Base-by-base conservation (phyloP, 2,888 invertebrate genomes). In the Fragum sueziense region DNA sequence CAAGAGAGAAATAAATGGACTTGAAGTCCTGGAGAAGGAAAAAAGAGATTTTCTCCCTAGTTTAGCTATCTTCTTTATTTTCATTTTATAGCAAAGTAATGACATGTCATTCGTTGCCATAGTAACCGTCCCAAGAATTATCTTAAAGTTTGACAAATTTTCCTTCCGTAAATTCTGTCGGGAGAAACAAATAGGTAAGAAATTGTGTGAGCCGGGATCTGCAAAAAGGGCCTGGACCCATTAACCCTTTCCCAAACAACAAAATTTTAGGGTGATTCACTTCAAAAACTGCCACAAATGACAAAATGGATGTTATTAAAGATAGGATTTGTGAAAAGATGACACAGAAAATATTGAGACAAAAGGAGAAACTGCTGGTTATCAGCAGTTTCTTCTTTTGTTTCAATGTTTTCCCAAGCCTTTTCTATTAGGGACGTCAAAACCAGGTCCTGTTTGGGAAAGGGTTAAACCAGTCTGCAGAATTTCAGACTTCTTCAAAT, bases 321-420 rank as follows among this genome's bases (percentile, higher is more conserved):
- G n/a, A n/a, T n/a, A n/a, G n/a, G n/a, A n/a, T n/a, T n/a, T n/a
- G n/a, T n/a, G n/a, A n/a, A n/a, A n/a, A n/a, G n/a, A n/a, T n/a
- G n/a, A n/a, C n/a, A n/a, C n/a, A n/a, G 52, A 52, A 52, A 59
- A 59, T 29, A 59, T 27, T 27, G 59, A 27, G 59, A 27, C 6
- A 27, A 59, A 59, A 59, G 59, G 29, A 59, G 27, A 59, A 59
- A 27, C 27, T 59, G 59, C 59, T 59, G 9, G 29, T 27, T 27
- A 59, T 29, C 9, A 59, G 59, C 59, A 59, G 27, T 59, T 59
- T 59, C 59, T 59, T 29, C 59, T 59, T 59, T 59, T 59, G 6
- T 27, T 29, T 27, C 59, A 59, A 27, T 59, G n/a, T n/a, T n/a
- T n/a, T n/a, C n/a, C n/a, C n/a, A n/a, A n/a, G n/a, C n/a, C n/a